Conservation (phyloP, 2,888 invertebrate species). For the Synanthedon andrenaeformis region DNA sequence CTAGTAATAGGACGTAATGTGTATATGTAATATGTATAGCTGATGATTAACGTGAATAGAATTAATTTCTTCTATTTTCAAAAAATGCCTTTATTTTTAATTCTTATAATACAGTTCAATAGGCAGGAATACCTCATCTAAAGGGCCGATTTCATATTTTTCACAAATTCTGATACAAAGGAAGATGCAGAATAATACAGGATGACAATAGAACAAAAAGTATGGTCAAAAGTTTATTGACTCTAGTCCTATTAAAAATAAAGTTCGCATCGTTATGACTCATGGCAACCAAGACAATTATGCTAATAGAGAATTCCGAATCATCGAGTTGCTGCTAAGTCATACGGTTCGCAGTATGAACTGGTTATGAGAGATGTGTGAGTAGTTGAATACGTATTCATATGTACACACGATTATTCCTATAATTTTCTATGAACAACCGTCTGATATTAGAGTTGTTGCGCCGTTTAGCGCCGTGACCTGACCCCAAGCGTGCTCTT, state of each 20-base stretch:
- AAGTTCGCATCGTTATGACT: slow-evolving; percentile 31
- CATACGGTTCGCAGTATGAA: slow-evolving; percentile 22
- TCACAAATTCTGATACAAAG: too few relatives aligned
- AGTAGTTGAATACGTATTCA: not conserved
- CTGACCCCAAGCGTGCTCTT: slow-evolving; percentile 43
- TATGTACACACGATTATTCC: slow-evolving; percentile 24
- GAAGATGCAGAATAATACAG: too few relatives aligned
- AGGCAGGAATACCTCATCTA: too few relatives aligned
- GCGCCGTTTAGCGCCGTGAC: slow-evolving; percentile 53
- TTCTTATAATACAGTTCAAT: too few relatives aligned
- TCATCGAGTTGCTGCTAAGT: slow-evolving; percentile 17
- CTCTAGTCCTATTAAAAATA: slow-evolving; percentile 29
- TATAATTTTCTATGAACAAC: slow-evolving; percentile 11
- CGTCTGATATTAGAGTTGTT: slow-evolving; percentile 35
- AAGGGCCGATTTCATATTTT: too few relatives aligned
- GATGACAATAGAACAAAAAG: not conserved
- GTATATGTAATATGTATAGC: too few relatives aligned
- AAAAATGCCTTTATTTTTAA: too few relatives aligned
- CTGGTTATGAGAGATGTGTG: slow-evolving; percentile 14
- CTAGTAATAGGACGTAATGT: too few relatives aligned
- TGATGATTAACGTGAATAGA: too few relatives aligned
- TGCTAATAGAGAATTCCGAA: slow-evolving; percentile 22
- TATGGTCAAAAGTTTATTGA: slow-evolving; percentile 26
- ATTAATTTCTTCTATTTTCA: too few relatives aligned
- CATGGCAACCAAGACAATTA: slow-evolving; percentile 22